phyloP scores from a whole-genome alignment of 2,113 vertebrate species.

The Rhodinocichla rosea region DNA sequence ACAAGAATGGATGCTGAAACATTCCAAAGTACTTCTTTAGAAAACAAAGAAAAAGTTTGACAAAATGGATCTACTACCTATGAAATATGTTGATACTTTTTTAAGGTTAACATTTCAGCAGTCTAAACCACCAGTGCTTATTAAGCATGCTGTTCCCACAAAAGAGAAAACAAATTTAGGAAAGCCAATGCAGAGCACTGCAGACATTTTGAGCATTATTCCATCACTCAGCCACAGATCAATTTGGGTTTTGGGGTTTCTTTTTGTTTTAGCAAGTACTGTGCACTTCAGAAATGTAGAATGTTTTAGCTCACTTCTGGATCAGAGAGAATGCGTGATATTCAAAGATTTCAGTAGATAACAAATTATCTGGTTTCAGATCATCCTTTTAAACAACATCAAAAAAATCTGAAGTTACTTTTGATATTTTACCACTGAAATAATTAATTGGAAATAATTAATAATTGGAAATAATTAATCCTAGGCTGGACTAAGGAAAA shows the following conservation, averaged over 20 bases:
- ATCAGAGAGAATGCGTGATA: neutral
- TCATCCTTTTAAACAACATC: neutral
- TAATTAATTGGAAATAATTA: neutral
- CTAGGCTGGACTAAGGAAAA: neutral
- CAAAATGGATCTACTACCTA: neutral
- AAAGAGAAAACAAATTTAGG: conserved; percentile 8
- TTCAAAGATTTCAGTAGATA: neutral
- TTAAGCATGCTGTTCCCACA: neutral
- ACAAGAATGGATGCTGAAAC: neutral
- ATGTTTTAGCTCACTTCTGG: neutral
- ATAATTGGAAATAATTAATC: neutral
- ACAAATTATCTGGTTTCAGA: neutral
- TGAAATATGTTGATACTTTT: neutral
- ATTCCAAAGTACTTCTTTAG: neutral
- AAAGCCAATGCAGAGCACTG: neutral
- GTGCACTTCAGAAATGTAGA: neutral
- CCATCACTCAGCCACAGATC: neutral
- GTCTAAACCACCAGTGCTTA: neutral
- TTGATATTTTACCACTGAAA: neutral
- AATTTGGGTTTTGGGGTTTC: neutral
- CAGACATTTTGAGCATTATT: neutral
- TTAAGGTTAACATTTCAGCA: neutral
- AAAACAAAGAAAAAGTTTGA: neutral
- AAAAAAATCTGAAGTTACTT: neutral
- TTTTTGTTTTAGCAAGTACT: neutral